A percentile compares a stretch with the other conserved stretches of the same genome.
Conservation (phyloP, 1,140 invertebrate species). For the Phymastichus coffea region DNA sequence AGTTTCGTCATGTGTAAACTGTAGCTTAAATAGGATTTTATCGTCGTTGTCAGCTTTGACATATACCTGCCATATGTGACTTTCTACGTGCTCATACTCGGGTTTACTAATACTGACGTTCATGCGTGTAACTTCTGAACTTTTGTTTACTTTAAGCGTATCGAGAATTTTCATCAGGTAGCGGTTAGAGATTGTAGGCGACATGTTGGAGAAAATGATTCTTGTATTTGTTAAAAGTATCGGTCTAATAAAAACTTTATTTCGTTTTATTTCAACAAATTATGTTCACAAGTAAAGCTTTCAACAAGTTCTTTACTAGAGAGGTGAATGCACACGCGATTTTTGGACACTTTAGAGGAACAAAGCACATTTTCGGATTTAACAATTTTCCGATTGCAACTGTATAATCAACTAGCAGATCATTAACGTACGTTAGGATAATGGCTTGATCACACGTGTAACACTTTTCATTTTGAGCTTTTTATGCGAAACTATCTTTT, state of each 20-base stretch:
- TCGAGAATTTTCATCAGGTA: background rate
- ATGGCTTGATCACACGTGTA: background rate
- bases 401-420: background rate
- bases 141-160: background rate
- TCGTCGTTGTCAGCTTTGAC: background rate
- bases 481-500: constrained; percentile 2
- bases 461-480: too few species aligned
- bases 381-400: background rate
- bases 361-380: background rate
- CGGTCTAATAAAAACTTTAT: too few species aligned
- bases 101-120: background rate
- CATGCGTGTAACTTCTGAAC: background rate
- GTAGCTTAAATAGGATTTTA: too few species aligned
- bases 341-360: background rate
- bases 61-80: background rate
- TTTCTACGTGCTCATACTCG: too few species aligned
- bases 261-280: background rate
- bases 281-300: background rate
- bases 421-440: background rate
- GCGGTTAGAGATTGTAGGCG: background rate
- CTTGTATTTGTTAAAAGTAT: background rate
- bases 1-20: too few species aligned
- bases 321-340: too few species aligned
- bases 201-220: background rate
- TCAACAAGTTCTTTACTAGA: constrained; percentile 1